These are phyloP conservation scores for Mesochorus sp. DNA, from an alignment of 2,888 invertebrate species.

Conservation along the genomic window DNA sequence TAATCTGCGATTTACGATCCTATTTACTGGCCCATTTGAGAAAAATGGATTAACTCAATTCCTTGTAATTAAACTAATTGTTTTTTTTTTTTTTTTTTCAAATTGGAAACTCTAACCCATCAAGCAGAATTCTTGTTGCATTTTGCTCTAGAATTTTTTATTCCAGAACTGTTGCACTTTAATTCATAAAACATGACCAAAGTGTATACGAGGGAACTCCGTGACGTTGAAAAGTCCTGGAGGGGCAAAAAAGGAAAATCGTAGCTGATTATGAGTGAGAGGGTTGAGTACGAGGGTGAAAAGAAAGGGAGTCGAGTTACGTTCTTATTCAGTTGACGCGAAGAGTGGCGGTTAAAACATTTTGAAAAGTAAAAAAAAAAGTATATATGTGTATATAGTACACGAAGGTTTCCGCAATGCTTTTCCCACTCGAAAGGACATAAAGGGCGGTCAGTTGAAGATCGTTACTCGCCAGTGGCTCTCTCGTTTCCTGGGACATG, in stretches of 20 bases:
- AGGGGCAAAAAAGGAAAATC: neutral
- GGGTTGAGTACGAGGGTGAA: neutral
- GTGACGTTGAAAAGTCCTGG: neutral
- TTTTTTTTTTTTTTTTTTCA: too few species aligned
- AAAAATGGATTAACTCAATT: too few species aligned
- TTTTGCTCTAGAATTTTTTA: too few species aligned
- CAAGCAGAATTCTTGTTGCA: too few species aligned
- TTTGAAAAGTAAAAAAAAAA: too few species aligned
- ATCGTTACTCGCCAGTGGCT: constrained; percentile 18
- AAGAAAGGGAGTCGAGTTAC: constrained; percentile 42
- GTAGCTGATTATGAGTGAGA: neutral
- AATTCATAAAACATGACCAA: too few species aligned
- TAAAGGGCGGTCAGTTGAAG: constrained; percentile 38
- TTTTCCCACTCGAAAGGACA: constrained; percentile 47
- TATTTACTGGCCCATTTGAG: too few species aligned
- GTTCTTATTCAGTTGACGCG: constrained; percentile 33
- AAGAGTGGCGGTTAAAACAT: constrained; percentile 23
- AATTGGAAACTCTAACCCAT: too few species aligned
- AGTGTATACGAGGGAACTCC: too few species aligned
- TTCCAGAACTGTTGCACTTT: too few species aligned
- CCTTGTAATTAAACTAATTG: too few species aligned
- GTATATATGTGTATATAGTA: constrained; percentile 6
- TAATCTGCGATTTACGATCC: too few species aligned
- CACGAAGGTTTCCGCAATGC: constrained; percentile 4
- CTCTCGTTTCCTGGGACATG: neutral